phyloP scores from a whole-genome alignment of 92 coral and sea anemone genomes.

The Siderastrea radians region DNA sequence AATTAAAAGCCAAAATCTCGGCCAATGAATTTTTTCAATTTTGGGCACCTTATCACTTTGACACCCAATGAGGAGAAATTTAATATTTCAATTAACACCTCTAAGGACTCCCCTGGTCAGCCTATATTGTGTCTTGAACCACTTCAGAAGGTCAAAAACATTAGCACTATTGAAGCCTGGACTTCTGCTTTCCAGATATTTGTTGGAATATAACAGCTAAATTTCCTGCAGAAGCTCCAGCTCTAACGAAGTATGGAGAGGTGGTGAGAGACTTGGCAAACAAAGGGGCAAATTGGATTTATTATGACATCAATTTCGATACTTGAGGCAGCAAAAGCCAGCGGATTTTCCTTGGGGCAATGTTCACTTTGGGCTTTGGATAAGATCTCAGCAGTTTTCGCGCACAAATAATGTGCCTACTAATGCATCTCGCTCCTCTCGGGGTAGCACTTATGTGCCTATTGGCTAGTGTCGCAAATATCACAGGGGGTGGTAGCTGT shows the following conservation, averaged over 20 bases:
- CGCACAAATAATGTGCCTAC: not conserved
- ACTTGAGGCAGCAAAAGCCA: constrained; percentile 30
- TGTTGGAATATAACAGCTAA: constrained; percentile 23
- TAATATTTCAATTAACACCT: not conserved
- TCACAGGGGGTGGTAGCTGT: constrained; percentile 38
- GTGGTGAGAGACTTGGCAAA: constrained; percentile 57
- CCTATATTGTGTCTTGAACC: constrained; percentile 3
- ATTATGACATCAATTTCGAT: constrained; percentile 46
- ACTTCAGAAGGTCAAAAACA: not conserved
- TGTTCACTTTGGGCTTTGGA: constrained; percentile 62
- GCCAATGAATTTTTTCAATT: not conserved
- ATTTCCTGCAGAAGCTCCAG: constrained; percentile 29
- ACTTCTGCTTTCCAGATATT: constrained; percentile 47
- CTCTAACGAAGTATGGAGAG: constrained; percentile 40
- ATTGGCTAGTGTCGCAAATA: constrained; percentile 54
- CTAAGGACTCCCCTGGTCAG: not conserved
- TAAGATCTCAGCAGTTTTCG: constrained; percentile 48
- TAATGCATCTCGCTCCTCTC: not conserved
- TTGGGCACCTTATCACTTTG: not conserved
- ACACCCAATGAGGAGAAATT: not conserved
- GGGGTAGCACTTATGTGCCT: constrained; percentile 6
- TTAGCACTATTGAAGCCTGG: constrained; percentile 28
- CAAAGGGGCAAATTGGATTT: constrained; percentile 38
- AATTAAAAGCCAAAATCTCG: not conserved
- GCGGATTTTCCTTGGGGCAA: constrained; percentile 44